These are phyloP conservation scores for Cyprinus carpio DNA, from an alignment of 2,113 vertebrate species.

Conservation along the genomic window DNA sequence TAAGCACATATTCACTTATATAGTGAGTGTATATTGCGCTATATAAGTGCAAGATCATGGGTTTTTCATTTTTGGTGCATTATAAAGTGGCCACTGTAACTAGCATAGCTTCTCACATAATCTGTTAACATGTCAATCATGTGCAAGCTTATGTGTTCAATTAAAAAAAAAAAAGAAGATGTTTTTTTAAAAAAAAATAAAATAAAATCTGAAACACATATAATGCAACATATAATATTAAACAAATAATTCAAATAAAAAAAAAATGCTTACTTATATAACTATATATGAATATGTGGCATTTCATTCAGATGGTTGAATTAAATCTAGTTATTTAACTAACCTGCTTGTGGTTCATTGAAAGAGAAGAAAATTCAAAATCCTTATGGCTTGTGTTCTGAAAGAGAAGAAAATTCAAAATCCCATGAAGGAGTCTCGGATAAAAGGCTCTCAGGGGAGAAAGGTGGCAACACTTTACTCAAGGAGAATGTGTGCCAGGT, in stretches of 20 bases:
- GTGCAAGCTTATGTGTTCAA: too few relatives aligned
- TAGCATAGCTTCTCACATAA: not conserved
- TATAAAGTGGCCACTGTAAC: not conserved
- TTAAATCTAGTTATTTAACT: too few relatives aligned
- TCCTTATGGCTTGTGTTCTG: constrained; percentile 74
- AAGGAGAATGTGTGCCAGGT: constrained; percentile 98
- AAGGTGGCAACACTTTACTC: constrained; percentile 88
- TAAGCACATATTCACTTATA: too few relatives aligned
- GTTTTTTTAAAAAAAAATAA: not conserved
- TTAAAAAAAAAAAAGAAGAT: too few relatives aligned
- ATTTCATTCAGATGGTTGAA: too few relatives aligned
- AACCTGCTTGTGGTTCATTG: constrained; percentile 71
- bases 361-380: constrained; percentile 77
- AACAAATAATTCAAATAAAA: not conserved
- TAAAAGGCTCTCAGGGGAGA: constrained; percentile 83
- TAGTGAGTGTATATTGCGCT: too few relatives aligned
- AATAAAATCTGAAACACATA: not conserved
- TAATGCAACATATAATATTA: too few relatives aligned
- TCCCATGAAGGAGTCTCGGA: constrained; percentile 78
- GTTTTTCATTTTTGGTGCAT: too few relatives aligned
- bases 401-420: constrained; percentile 77
- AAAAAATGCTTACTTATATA: not conserved
- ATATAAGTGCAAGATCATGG: too few relatives aligned
- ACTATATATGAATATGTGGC: too few relatives aligned
- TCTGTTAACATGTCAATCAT: not conserved